Conservation (phyloP, 1,140 invertebrate species). For the Rhagoletis zephyria region DNA sequence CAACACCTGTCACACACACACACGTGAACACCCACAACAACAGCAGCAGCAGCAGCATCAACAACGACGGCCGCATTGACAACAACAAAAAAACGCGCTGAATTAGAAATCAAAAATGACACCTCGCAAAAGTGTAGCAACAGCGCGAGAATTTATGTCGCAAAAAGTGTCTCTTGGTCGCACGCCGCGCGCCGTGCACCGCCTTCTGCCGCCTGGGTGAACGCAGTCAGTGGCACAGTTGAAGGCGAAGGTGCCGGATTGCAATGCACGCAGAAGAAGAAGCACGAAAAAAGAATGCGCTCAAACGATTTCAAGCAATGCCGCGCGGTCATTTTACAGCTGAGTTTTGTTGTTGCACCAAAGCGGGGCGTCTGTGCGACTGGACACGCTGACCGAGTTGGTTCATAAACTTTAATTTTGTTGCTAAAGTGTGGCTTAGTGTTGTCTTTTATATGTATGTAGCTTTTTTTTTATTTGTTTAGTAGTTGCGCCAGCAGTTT, state of each 20-base stretch:
- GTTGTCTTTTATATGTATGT: no score
- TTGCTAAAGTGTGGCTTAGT: neutral
- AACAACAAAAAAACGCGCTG: neutral
- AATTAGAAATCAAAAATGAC: constrained; percentile 48
- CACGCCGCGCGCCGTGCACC: no score
- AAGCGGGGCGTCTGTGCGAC: neutral
- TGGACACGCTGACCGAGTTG: neutral
- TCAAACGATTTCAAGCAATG: constrained; percentile 36
- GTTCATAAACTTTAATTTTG: neutral
- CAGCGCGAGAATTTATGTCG: neutral
- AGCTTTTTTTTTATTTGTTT: no score
- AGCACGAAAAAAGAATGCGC: neutral
- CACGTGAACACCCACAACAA: neutral
- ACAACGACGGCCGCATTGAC: neutral
- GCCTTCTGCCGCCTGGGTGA: neutral
- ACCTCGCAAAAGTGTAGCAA: neutral
- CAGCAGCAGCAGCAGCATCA: neutral
- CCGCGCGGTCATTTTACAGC: constrained; percentile 41
- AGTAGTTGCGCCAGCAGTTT: no score
- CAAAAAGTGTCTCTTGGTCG: neutral
- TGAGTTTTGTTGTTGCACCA: neutral
- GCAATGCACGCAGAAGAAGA: neutral
- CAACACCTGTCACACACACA: neutral
- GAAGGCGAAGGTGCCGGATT: constrained; percentile 44
- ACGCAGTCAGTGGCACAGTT: constrained; percentile 24